Conservation (phyloP, 1,140 invertebrate genomes). For the Cephus cinctus region DNA sequence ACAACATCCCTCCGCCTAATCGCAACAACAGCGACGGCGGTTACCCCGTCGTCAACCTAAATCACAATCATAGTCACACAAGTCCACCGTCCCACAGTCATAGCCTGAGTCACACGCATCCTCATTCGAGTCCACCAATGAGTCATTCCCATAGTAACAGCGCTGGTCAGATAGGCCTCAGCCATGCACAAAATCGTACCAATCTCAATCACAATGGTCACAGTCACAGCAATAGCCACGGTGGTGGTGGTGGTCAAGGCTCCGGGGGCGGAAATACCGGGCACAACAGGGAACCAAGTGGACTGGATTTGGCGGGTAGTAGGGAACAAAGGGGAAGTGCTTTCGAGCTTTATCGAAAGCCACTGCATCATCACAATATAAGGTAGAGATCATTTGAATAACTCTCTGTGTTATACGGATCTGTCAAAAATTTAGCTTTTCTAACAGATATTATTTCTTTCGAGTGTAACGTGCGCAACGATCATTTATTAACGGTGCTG, state of each 20-base stretch:
- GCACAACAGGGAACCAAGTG: constrained; percentile 59
- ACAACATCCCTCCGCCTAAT: constrained; percentile 60
- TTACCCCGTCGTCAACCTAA: constrained; percentile 45
- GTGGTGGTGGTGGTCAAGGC: constrained; percentile 23
- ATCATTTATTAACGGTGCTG: no score
- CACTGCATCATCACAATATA: constrained; percentile 73
- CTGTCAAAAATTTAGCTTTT: not conserved
- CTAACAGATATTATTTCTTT: constrained; percentile 2
- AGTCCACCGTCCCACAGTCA: constrained; percentile 46
- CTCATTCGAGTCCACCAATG: constrained; percentile 44
- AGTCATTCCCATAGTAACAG: constrained; percentile 51
- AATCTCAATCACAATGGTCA: constrained; percentile 18
- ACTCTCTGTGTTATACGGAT: not conserved
- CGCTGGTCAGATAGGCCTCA: constrained; percentile 42
- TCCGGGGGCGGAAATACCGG: constrained; percentile 28
- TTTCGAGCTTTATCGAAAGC: constrained; percentile 92
- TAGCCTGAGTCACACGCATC: constrained; percentile 55
- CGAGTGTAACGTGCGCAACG: no score
- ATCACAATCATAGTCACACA: constrained; percentile 56
- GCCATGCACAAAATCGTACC: constrained; percentile 24
- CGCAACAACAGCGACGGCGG: constrained; percentile 45
- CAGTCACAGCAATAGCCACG: constrained; percentile 25
- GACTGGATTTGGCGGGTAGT: constrained; percentile 75
- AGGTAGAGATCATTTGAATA: constrained; percentile 57
- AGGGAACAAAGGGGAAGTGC: constrained; percentile 91